phyloP scores from a whole-genome alignment of 2,797 vertebrate species.

The Gymnoscopelus microlampas region DNA sequence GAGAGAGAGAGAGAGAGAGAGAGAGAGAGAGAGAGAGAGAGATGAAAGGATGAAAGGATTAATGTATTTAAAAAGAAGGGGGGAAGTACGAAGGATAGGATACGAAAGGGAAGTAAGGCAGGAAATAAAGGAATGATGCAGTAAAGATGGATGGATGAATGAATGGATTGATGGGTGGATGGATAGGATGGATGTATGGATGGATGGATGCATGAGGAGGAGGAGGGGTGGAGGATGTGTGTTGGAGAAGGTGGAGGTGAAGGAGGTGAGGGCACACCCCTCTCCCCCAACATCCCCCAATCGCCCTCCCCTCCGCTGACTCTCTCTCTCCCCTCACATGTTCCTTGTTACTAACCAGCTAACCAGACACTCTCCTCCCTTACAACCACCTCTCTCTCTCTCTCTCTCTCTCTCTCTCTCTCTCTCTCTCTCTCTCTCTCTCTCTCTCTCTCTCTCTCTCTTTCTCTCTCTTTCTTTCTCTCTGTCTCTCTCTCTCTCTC shows the following conservation, averaged over 20 bases:
- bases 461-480: slow-evolving; percentile 42
- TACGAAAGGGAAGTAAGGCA: no score
- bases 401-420: not conserved
- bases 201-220: no score
- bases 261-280: no score
- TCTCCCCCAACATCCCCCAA: no score
- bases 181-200: no score
- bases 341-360: slow-evolving; percentile 82
- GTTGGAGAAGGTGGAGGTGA: no score
- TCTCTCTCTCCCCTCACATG: slow-evolving; percentile 75
- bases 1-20: slow-evolving; percentile 6
- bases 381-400: slow-evolving; percentile 22
- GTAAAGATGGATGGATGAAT: no score
- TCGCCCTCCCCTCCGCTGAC: no score
- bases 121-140: no score
- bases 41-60: slow-evolving; percentile 53
- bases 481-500: slow-evolving; percentile 31
- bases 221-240: no score
- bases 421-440: slow-evolving; percentile 14
- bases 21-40: slow-evolving; percentile 22
- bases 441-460: slow-evolving; percentile 12
- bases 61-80: not conserved
- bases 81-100: no score
- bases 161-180: no score
- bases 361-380: slow-evolving; percentile 70